These are phyloP conservation scores for Pseudococcus viburni DNA, from an alignment of 2,888 invertebrate species.

Conservation along the genomic window DNA sequence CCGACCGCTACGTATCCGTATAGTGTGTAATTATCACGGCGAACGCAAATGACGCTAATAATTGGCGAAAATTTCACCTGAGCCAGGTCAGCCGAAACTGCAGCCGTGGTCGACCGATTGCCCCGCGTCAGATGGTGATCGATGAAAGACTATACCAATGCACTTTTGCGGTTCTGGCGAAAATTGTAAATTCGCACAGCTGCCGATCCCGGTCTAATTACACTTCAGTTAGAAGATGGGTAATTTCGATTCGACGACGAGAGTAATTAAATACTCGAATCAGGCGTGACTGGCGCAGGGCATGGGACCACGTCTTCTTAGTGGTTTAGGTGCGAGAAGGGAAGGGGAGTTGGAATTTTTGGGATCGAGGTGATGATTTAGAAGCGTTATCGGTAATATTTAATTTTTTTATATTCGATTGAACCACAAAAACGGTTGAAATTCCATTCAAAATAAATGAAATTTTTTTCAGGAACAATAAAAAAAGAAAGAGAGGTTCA, in stretches of 20 bases:
- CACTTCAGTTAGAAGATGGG: no score
- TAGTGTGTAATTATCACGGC: background rate
- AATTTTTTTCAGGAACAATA: no score
- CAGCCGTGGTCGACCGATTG: background rate
- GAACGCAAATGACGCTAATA: conserved; percentile 1
- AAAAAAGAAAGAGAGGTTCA: no score
- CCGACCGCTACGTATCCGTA: background rate
- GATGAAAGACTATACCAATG: background rate
- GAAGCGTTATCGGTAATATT: no score
- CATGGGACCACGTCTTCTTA: background rate
- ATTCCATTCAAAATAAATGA: no score
- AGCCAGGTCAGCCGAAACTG: conserved; percentile 12
- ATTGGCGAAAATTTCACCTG: background rate
- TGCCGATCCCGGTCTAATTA: no score
- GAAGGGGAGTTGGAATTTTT: background rate
- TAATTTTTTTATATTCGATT: no score
- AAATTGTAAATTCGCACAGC: background rate
- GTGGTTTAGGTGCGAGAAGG: background rate
- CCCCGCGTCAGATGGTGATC: background rate
- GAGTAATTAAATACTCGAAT: background rate
- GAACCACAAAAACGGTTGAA: no score
- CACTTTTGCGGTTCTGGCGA: background rate
- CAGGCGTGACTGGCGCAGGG: background rate
- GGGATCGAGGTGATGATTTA: no score
- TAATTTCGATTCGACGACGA: background rate